These are phyloP conservation scores for Echinarachnius parma DNA, from an alignment of 53 echinoderm and acorn worm species.

Conservation along the genomic window DNA sequence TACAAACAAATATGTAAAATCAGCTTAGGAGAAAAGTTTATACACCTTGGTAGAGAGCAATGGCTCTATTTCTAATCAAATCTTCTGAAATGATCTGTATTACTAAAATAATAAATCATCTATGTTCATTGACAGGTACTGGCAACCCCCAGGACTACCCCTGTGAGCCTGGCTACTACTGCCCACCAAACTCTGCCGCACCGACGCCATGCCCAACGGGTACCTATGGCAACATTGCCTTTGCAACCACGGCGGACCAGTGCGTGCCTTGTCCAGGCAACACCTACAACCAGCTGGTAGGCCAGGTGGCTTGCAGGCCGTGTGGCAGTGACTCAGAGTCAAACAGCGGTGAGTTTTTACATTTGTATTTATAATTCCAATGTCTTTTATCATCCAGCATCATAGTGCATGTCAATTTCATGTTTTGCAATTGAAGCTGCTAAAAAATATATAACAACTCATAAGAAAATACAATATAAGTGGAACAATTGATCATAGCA, in stretches of 20 bases:
- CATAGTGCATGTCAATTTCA: too few species aligned
- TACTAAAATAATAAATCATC: background rate
- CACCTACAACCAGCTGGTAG: slow-evolving; percentile 90
- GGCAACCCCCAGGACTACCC: slow-evolving; percentile 82
- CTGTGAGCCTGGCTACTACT: slow-evolving; percentile 91
- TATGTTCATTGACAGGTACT: slow-evolving; percentile 54
- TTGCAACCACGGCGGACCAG: slow-evolving; percentile 51
- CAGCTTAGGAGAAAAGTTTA: too few species aligned
- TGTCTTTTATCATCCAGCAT: too few species aligned
- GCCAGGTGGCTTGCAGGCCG: slow-evolving; percentile 85
- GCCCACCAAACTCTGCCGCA: slow-evolving; percentile 62
- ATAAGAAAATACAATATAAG: too few species aligned
- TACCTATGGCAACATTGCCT: slow-evolving; percentile 66
- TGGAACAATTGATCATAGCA: too few species aligned
- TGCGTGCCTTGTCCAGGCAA: slow-evolving; percentile 68
- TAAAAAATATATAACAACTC: too few species aligned
- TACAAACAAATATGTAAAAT: too few species aligned
- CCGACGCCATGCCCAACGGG: slow-evolving; percentile 73
- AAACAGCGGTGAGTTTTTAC: slow-evolving; percentile 21
- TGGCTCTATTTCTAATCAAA: too few species aligned
- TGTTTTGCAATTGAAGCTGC: too few species aligned
- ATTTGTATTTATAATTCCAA: too few species aligned
- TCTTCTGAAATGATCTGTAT: too few species aligned
- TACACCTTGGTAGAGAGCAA: too few species aligned
- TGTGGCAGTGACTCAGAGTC: slow-evolving; percentile 89